These are phyloP conservation scores for Agrypnia vestita DNA, from an alignment of 1,140 invertebrate species.

Conservation along the genomic window DNA sequence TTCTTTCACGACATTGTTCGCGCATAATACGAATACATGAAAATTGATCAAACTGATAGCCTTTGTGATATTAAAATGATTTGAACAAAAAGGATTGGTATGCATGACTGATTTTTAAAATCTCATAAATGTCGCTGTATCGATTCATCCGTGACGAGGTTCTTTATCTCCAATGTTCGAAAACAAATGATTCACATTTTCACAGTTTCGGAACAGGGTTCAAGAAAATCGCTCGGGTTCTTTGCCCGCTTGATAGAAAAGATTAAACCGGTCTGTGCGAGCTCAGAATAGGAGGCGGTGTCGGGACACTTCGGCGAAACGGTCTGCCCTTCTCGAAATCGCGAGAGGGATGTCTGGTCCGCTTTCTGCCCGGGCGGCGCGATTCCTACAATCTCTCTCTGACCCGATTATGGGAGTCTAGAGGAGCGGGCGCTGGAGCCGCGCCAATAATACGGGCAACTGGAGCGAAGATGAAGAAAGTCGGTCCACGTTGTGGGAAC, in stretches of 20 bases:
- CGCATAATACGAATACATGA: no score
- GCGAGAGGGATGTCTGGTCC: background rate
- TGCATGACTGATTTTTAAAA: no score
- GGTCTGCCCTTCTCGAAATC: background rate
- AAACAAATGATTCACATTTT: conserved; percentile 6
- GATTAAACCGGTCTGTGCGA: conserved; percentile 31
- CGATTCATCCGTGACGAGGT: background rate
- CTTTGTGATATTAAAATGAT: no score
- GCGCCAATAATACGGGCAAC: conserved; percentile 27
- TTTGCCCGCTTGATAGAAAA: conserved; percentile 31
- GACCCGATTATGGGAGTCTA: background rate
- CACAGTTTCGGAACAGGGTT: conserved; percentile 26
- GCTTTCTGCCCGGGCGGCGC: background rate
- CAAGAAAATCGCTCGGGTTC: conserved; percentile 38
- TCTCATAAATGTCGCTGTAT: no score
- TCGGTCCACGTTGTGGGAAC: conserved; percentile 3
- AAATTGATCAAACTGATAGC: no score
- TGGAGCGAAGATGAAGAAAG: conserved; percentile 10
- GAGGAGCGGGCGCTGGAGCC: conserved; percentile 14
- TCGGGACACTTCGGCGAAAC: conserved; percentile 19
- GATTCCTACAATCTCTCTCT: background rate
- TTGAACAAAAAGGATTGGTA: no score
- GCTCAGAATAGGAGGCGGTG: background rate
- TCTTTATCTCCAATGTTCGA: background rate
- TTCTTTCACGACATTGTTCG: no score